A percentile compares a stretch with the other conserved stretches of the same genome.
Evolutionary conservation across 2,888 invertebrate genomes (phyloP).

Genomic region (Nycteola revayana): DNA sequence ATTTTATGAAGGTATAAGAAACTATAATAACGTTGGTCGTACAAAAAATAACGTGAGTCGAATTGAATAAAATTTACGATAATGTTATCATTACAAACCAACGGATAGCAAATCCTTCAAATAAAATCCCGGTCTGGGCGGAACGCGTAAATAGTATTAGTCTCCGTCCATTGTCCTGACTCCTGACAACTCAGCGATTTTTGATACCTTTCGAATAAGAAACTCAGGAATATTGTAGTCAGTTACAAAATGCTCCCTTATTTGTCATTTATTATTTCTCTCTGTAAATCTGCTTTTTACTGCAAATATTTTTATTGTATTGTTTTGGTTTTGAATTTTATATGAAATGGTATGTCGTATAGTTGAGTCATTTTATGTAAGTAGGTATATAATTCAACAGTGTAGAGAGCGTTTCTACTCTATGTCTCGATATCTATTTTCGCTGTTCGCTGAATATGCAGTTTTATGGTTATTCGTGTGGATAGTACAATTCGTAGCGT

Average conservation of each 20-base stretch:
- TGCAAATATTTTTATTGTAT: slow-evolving; percentile 35
- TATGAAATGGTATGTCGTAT: too few relatives aligned
- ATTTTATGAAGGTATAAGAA: slow-evolving; percentile 29
- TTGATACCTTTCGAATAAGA: slow-evolving; percentile 55
- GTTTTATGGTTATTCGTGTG: slow-evolving; percentile 61
- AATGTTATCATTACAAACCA: slow-evolving; percentile 45
- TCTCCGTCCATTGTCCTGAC: slow-evolving; percentile 45
- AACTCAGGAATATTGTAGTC: slow-evolving; percentile 44
- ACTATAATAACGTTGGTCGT: slow-evolving; percentile 13
- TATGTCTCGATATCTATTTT: slow-evolving; percentile 57
- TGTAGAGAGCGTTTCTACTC: slow-evolving; percentile 53
- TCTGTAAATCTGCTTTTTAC: slow-evolving; percentile 39
- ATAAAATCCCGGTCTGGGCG: slow-evolving; percentile 35
- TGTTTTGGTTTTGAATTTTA: slow-evolving; percentile 54
- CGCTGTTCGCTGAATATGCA: slow-evolving; percentile 58
- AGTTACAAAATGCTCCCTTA: slow-evolving; percentile 40
- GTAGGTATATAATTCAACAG: slow-evolving; percentile 54
- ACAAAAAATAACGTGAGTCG: slow-evolving; percentile 34
- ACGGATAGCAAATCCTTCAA: slow-evolving; percentile 44
- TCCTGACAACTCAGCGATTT: slow-evolving; percentile 53
- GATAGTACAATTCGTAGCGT: slow-evolving; percentile 60
- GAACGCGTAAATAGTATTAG: slow-evolving; percentile 45
- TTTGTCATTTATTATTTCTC: slow-evolving; percentile 43
- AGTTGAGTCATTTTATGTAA: too few relatives aligned
- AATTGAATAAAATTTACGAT: slow-evolving; percentile 51